Base-by-base conservation (phyloP, 2,113 vertebrate species). In the Morphnarchus princeps region DNA sequence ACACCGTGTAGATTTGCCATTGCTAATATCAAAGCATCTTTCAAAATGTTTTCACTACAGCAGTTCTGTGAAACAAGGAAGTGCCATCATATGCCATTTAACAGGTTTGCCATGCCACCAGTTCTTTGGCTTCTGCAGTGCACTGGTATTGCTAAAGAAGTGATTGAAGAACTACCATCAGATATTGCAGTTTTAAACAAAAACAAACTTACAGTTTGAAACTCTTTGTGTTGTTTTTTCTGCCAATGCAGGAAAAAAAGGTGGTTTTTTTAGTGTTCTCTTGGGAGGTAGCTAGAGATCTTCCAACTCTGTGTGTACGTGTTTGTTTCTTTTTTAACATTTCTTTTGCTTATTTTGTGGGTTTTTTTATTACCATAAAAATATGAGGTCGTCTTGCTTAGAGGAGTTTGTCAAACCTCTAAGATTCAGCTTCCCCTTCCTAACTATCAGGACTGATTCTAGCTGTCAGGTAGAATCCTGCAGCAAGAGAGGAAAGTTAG, bases 401-500 rank as follows among this genome's bases (percentile, higher is more conserved):
- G 73, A 92, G 93, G 95, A 96, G 85, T 97, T 95, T 90, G 87
- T 96, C 58, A 93, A 63, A 85, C 67, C 89, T 88, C 62, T 95
- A 93, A 73, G 87, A 90, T 78, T 88, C 94, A 83, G 85, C 62
- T 69, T 88, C 62, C 74, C 43, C 19, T 94, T 80, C 91, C 87
- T 93, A 89, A 89, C 86, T 96, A 95, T 67, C 70, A 81, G 66
- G 54, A 43, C 72, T 86, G 92, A 96, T 96, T 95, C 84, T 73
- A 88, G 70, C 84, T 96, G 92, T 96, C 90, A 94, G 90, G 93
- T 92, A 82, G 81, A 93, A 94, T 94, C 94, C 84, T 96, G 95
- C 90, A 97, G 94, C 95, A 91, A 97, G 85, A 94, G 89, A 82
- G 84, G 79, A 73, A 95, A 97, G 87, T 92, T 89, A 92, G 94